phyloP scores from a whole-genome alignment of 64 coral and sea anemone species.

The Montipora capricornis region DNA sequence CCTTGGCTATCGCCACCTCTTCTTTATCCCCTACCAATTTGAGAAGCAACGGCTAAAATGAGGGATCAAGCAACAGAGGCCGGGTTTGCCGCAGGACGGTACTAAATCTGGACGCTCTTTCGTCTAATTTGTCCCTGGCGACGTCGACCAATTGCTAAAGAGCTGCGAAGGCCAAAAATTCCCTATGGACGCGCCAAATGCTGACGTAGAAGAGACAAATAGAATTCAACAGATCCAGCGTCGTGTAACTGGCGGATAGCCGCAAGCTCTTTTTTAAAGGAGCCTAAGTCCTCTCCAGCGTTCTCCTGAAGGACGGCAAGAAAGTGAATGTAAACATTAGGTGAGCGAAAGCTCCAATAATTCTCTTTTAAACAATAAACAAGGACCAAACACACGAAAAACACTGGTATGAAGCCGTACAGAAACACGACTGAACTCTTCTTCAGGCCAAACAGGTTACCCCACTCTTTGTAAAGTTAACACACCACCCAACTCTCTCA shows the following conservation, averaged over 20 bases:
- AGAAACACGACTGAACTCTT: too few species aligned
- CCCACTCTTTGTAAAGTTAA: too few species aligned
- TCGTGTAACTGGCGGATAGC: slow-evolving; percentile 1
- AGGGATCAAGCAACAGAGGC: slow-evolving; percentile 3
- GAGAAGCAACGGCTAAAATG: slow-evolving; percentile 35
- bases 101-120: neutral
- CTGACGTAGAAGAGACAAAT: neutral
- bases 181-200: too few species aligned
- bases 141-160: too few species aligned
- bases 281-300: neutral
- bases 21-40: slow-evolving; percentile 36
- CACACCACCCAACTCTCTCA: too few species aligned
- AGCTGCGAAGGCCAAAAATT: too few species aligned
- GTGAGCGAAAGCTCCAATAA: too few species aligned
- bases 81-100: neutral
- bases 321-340: neutral
- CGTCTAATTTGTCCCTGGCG: too few species aligned
- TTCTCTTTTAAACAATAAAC: too few species aligned
- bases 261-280: neutral
- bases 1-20: slow-evolving; percentile 21
- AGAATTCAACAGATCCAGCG: slow-evolving; percentile 20
- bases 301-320: neutral
- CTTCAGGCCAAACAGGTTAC: too few species aligned
- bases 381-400: too few species aligned
- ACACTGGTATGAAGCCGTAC: too few species aligned